A percentile compares a stretch with the other conserved stretches of the same genome.
Conservation (phyloP, 2,797 vertebrate species). For the Peromyscus eremicus region DNA sequence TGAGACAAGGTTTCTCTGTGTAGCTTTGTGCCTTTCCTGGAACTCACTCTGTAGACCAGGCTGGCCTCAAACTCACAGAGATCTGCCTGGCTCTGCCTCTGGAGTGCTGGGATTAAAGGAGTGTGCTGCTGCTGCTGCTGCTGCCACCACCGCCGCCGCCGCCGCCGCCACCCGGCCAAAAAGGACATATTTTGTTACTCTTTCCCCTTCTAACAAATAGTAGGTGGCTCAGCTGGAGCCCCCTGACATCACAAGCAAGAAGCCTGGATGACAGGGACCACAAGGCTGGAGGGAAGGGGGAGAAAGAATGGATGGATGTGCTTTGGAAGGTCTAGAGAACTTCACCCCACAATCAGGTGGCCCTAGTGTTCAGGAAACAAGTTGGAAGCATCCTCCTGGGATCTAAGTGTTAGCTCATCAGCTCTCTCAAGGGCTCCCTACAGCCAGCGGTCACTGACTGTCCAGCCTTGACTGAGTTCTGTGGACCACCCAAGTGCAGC, state of each 20-base stretch:
- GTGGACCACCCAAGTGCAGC: not conserved
- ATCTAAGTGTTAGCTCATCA: not conserved
- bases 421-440: too few relatives aligned
- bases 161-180: too few relatives aligned
- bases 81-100: too few relatives aligned
- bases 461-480: not conserved
- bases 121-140: too few relatives aligned
- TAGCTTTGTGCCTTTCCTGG: too few relatives aligned
- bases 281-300: not conserved
- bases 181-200: not conserved
- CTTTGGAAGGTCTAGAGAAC: not conserved
- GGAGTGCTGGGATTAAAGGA: too few relatives aligned
- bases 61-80: too few relatives aligned
- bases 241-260: not conserved
- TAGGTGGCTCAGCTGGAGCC: not conserved
- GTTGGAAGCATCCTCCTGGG: too few relatives aligned
- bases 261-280: not conserved
- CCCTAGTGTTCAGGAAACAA: not conserved
- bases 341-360: not conserved
- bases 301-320: not conserved
- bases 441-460: not conserved
- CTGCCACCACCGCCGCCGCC: too few relatives aligned
- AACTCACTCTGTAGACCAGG: too few relatives aligned
- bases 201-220: not conserved
- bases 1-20: too few relatives aligned